Base-by-base conservation (phyloP, 2,888 invertebrate genomes). In the Baccha elongata region DNA sequence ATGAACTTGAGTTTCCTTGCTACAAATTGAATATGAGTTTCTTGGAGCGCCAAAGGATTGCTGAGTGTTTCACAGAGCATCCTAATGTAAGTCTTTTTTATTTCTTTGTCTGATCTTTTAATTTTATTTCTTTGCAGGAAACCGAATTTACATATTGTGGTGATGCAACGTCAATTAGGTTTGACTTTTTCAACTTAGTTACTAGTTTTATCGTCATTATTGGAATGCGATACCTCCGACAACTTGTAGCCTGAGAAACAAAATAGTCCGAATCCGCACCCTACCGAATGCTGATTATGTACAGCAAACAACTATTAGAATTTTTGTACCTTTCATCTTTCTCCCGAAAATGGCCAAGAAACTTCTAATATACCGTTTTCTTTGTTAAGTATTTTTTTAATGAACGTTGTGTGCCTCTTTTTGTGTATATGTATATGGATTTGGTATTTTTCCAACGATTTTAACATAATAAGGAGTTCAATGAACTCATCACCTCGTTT, bases 1-100 rank as follows among this genome's bases (percentile, higher is more conserved):
- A 92, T 85, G 89, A 91, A 0, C 92, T 91, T 29, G 91, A 92
- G 26, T 93, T 93, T 86, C 94, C 95, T 0, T 96, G 96, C 87
- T 94, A 96, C 87, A 96, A 96, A 89, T 91, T 95, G 65, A 92
- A 94, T 75, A 90, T 96, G 85, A 95, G 95, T 85, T 92, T 92
- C 69, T 91, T 96, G 84, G 92, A 92, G 3, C 91, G 96, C 32
- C 91, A 96, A 84, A 92, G 94, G 73, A 92, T 96, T 23, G 93
- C 94, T 75, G 95, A 94, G 69, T 96, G 96, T 88, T 96, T 92
- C 87, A 95, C 96, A 62, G 94, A 94, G 86, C 94, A 96, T 90
- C 93, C 94, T 40, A 91, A 93, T 91, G 95, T 95, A 90, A 91
- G 87, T 83, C n/a, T 15, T 44, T 15, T 1, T 7, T 15, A 2